Evolutionary conservation across 2,797 vertebrate species (phyloP).

Genomic region (Eulemur coronatus): DNA sequence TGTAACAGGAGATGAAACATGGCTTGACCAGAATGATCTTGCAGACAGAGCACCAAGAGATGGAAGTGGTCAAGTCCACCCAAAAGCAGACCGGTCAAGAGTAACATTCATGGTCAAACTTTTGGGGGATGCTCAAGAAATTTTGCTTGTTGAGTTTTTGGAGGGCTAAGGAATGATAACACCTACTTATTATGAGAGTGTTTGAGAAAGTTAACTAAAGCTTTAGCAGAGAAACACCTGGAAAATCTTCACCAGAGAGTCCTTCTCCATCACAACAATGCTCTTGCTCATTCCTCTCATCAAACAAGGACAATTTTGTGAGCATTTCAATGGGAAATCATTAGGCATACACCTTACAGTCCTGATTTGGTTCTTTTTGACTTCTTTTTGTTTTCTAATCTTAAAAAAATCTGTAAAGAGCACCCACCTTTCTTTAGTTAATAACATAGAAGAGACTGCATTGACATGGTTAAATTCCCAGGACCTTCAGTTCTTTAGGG

Average conservation of each 20-base stretch:
- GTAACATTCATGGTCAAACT: not conserved
- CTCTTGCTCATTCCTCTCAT: not conserved
- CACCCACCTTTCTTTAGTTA: not conserved
- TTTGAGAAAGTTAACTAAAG: not conserved
- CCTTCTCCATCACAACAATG: not conserved
- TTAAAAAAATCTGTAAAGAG: not conserved
- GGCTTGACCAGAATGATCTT: not conserved
- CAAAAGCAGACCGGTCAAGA: not conserved
- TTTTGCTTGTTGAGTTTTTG: not conserved
- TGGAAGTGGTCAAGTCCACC: not conserved
- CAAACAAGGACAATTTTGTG: not conserved
- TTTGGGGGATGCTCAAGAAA: not conserved
- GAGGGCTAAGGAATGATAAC: not conserved
- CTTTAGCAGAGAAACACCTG: not conserved
- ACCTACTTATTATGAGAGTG: not conserved
- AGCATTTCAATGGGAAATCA: not conserved
- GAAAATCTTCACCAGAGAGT: not conserved
- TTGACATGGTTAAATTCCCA: not conserved
- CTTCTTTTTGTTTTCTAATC: not conserved
- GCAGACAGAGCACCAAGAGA: not conserved
- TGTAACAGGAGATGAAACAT: not conserved
- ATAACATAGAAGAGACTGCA: not conserved
- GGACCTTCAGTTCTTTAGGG: not conserved
- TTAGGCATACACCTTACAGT: not conserved
- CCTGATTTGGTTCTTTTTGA: not conserved